Evolutionary conservation across 1,140 invertebrate species (phyloP).

Genomic region (Drosophila willistoni): DNA sequence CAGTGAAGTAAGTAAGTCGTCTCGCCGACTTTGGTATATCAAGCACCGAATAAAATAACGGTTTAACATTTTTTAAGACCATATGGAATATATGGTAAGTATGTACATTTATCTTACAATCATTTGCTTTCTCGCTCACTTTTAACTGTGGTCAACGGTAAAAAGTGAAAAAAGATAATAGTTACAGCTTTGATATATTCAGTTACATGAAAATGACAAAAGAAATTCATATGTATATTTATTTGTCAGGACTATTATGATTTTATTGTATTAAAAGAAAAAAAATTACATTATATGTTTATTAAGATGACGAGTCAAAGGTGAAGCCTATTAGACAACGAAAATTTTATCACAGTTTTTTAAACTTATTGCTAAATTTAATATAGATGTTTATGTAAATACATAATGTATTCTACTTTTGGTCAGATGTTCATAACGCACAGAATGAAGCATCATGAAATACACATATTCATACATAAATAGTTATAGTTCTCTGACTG

Average conservation of each 20-base stretch:
- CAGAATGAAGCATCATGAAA: not conserved
- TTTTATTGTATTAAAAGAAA: conserved; percentile 74
- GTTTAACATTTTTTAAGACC: no score
- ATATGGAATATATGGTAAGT: no score
- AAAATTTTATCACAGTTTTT: conserved; percentile 78
- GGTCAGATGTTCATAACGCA: conserved; percentile 4
- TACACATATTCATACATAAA: not conserved
- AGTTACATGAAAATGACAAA: not conserved
- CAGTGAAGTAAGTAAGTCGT: no score
- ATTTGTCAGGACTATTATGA: conserved; percentile 66
- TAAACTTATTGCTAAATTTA: conserved; percentile 67
- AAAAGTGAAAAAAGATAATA: no score
- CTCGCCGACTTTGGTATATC: no score
- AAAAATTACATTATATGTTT: conserved; percentile 69
- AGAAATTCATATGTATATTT: not conserved
- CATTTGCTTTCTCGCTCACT: no score
- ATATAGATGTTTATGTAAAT: conserved; percentile 19
- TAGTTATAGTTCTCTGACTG: not conserved
- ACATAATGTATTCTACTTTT: not conserved
- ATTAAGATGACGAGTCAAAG: conserved; percentile 64
- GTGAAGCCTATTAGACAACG: conserved; percentile 77
- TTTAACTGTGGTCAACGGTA: no score
- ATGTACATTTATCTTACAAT: no score
- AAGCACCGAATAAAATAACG: no score
- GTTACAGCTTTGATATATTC: no score